A percentile compares a stretch with the other conserved stretches of the same genome.
Evolutionary conservation across 2,888 invertebrate genomes (phyloP).

Genomic region (Tetranychus piercei): DNA sequence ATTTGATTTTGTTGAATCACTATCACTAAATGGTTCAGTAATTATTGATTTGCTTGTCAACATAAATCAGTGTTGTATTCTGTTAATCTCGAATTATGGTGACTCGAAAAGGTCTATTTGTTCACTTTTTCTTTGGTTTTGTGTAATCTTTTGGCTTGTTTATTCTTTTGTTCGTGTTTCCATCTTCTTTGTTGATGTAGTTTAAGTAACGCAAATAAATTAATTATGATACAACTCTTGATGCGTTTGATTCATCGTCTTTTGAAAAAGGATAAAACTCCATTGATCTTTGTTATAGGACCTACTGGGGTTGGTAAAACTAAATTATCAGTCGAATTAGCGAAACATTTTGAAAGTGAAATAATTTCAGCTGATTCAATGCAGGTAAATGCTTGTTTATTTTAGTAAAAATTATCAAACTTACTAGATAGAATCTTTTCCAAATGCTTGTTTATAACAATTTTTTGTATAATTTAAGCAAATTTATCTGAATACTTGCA

Average conservation of each 20-base stretch:
- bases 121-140: not conserved
- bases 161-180: not conserved
- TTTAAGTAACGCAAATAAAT: not conserved
- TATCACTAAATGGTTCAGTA: not conserved
- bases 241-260: not conserved
- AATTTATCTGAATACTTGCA: too few species aligned
- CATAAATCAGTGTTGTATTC: not conserved
- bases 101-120: not conserved
- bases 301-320: constrained; percentile 96
- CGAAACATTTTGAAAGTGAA: constrained; percentile 64
- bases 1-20: too few species aligned
- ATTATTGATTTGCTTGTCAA: not conserved
- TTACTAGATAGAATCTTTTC: not conserved
- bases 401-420: not conserved
- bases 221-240: not conserved
- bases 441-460: constrained; percentile 3
- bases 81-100: too few species aligned
- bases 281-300: constrained; percentile 65
- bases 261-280: constrained; percentile 21
- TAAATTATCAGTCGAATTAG: constrained; percentile 76
- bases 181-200: not conserved
- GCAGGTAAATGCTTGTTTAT: constrained; percentile 48
- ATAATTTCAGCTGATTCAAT: constrained; percentile 96
- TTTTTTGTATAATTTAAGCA: constrained; percentile 5
- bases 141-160: not conserved